Evolutionary conservation across 2,888 invertebrate genomes (phyloP), one percentile per base, ranked within the genome.

Genomic region (Synanthedon andrenaeformis): DNA sequence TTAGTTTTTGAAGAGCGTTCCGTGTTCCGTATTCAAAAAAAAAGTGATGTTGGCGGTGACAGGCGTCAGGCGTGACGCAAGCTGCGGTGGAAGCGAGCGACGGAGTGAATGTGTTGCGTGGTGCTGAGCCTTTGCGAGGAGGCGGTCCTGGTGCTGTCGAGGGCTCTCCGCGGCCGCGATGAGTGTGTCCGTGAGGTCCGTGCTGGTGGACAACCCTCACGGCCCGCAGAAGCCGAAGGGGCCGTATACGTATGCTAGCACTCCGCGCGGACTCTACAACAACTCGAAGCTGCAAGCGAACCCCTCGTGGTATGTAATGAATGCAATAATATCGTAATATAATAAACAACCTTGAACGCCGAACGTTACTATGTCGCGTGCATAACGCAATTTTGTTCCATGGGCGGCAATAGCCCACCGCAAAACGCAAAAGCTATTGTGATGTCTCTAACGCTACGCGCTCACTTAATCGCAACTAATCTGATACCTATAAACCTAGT

Each of bases 241-340:
- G 52, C 88, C 89, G 57, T 91, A 88, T 65, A 89, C 89, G 55
- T 91, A 89, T 78, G 87, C 89, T 69, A 91, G 89, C 75, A 89
- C 89, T n/a, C 91, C 91, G 5, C 74, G 89, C 52, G 90, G 90
- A 10, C 80, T 91, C 49, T 90, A 90, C 76, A 86, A 87, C 69
- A 90, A 90, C 68, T 77, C 79, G 57, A 90, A 90, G 64, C 84
- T 91, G 64, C 73, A 68, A 62, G 73, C 67, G 55, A 77, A 82
- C 45, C 83, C 86, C 2, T 76, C 84, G 3, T 87, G 87, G 88
- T 87, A 57, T 74, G 83, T 70, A 1, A 35, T 10, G 35, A 35
- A 35, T 35, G 10, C 19, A 8, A 53, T 28, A 19, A 50, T n/a
- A n/a, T n/a, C n/a, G n/a, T n/a, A n/a, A n/a, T n/a, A n/a, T 45